Percentiles rank a stretch among this genome's conserved stretches.
phyloP scores from a whole-genome alignment of 2,113 vertebrate genomes.

The Naja naja region DNA sequence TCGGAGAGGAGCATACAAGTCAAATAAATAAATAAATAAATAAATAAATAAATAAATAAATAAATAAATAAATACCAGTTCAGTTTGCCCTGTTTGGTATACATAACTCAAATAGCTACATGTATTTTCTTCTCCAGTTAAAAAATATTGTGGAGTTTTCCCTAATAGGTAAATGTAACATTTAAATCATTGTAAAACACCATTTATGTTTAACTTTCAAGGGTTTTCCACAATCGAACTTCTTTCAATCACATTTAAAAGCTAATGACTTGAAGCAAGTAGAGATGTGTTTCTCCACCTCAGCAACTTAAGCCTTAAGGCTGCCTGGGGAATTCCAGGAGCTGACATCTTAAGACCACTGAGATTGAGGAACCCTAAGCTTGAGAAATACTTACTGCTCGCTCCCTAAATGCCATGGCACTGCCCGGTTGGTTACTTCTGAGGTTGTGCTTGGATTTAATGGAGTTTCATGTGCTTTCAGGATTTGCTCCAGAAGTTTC shows the following conservation, averaged over 20 bases:
- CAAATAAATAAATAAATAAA: too few relatives aligned
- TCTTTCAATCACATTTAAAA: background rate
- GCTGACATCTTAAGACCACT: background rate
- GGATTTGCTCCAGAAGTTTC: conserved; percentile 63
- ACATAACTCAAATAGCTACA: background rate
- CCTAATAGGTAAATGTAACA: background rate
- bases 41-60: too few relatives aligned
- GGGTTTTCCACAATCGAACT: background rate
- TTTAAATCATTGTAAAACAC: background rate
- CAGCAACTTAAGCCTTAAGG: too few relatives aligned
- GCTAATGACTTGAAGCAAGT: background rate
- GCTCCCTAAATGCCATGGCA: conserved; percentile 55
- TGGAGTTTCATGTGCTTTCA: conserved; percentile 60
- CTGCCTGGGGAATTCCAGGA: too few relatives aligned
- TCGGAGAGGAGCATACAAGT: too few relatives aligned
- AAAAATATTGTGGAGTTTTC: background rate
- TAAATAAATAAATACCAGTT: too few relatives aligned
- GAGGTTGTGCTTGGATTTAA: conserved; percentile 45
- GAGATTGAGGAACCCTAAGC: background rate
- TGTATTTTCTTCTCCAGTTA: background rate
- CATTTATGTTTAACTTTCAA: background rate
- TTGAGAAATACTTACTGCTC: conserved; percentile 70
- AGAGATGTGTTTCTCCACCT: background rate
- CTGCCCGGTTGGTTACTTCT: conserved; percentile 61
- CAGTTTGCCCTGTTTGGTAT: background rate